Evolutionary conservation across 2,797 vertebrate genomes (phyloP), one percentile per base, ranked within the genome.

Genomic region (Otolemur crassicaudatus): DNA sequence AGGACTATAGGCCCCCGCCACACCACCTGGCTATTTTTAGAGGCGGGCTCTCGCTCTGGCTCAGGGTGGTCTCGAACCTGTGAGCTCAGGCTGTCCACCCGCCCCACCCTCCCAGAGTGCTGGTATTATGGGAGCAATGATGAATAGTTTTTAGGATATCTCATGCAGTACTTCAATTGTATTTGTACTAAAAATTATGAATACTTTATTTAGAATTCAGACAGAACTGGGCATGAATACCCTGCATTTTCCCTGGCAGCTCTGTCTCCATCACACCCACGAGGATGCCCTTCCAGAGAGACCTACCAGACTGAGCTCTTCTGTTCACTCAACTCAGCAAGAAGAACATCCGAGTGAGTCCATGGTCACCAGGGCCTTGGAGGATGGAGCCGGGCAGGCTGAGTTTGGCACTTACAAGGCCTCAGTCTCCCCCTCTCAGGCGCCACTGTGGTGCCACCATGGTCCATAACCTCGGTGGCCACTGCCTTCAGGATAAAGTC

Each of bases 201-300:
- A 17, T 34, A 70, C 27, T 82, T 60, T 27, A 56, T 80, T n/a
- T 72, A 73, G 92, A 87, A 70, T 69, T 70, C 37, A 61, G 22
- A 73, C 22, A 20, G 46, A 49, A 72, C 43, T 72, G 34, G 46
- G 29, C 10, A 0, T 31, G 61, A 40, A 40, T 11, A 46, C 27
- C n/a, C 75, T 87, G 56, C 13, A 46, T 75, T 77, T 91, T 90
- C 22, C 56, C 82, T n/a, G 19, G n/a, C 16, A 13, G 31, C 34
- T 46, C 29, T 27, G 0, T 73, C 49, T 65, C 22, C 7, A 3
- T 49, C 61, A 5, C 61, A 23, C 25, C 1, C 60, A 11, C 29
- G 0, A 1, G 19, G n/a, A 8, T 27, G 5, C 22, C 29, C 77
- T 86, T n/a, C 65, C 31, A 25, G n/a, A 37, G 61, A 90, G 20